Evolutionary conservation across 2,888 invertebrate genomes (phyloP), one percentile per base, ranked within the genome.

Genomic region (Epinotia ramella): DNA sequence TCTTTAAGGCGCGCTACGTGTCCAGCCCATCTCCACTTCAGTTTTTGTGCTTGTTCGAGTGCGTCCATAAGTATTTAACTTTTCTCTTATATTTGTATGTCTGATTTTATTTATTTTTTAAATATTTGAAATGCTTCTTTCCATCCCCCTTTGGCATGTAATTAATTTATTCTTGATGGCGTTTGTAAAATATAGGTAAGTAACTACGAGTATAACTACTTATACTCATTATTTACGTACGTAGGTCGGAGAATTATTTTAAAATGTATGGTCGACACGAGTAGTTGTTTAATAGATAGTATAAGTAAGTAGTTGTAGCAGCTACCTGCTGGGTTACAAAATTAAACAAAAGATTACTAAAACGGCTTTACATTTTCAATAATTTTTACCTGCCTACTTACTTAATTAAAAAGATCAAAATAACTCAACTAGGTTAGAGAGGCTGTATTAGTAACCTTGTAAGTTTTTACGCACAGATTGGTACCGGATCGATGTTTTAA

Each of bases 401-500:
- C 57, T 5, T 18, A 18, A 3, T 46, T 28, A 4, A 66, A 33
- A 53, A 66, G 53, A n/a, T 53, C 12, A 49, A 18, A 24, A 20
- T 57, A 6, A 33, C n/a, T 40, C 12, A 18, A 20, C 18, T 44
- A 9, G 16, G 40, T 59, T 40, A 40, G 7, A 40, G 40, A 9
- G 59, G 44, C 16, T n/a, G n/a, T 40, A 40, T 68, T 57, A 44
- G 18, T 46, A 16, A 46, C 24, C 20, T 12, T 24, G 6, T 24
- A 44, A 16, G 44, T 59, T 49, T 20, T n/a, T 59, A 18, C 3
- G 12, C 11, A 12, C 28, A 68, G 40, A 62, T 64, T 68, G 28
- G 65, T n/a, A 65, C 40, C 24, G 59, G 65, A 65, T 65, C 20
- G 40, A 63, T 60, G 53, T 76, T 72, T 76, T 62, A 56, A 63